A percentile compares a stretch with the other conserved stretches of the same genome.
Evolutionary conservation across 2,797 vertebrate species (phyloP).

Genomic region (Acipenser transmontanus): DNA sequence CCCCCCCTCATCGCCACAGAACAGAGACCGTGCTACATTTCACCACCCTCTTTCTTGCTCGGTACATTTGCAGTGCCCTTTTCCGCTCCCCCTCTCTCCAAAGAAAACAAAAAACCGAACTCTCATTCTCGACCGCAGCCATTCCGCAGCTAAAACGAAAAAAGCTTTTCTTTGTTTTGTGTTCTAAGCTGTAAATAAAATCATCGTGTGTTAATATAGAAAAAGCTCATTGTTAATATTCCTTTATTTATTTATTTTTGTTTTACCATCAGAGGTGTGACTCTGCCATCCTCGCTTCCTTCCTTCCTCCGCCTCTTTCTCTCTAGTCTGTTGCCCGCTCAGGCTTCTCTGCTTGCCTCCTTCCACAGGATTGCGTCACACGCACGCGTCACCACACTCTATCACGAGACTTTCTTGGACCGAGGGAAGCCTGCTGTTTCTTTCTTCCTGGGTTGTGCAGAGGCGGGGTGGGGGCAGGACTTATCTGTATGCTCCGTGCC

Average conservation of each 20-base stretch:
- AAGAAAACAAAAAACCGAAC: slow-evolving; percentile 41
- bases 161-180: slow-evolving; percentile 50
- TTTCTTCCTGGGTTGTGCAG: neutral
- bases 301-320: slow-evolving; percentile 60
- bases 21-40: slow-evolving; percentile 2
- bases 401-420: slow-evolving; percentile 53
- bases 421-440: neutral
- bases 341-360: slow-evolving; percentile 32
- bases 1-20: slow-evolving; percentile 3
- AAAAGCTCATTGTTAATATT: neutral
- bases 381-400: slow-evolving; percentile 39
- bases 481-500: neutral
- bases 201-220: slow-evolving; percentile 8
- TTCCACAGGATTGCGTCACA: slow-evolving; percentile 55
- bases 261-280: slow-evolving; percentile 74
- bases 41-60: slow-evolving; percentile 19
- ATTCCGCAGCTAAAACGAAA: slow-evolving; percentile 74
- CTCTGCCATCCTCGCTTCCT: slow-evolving; percentile 67
- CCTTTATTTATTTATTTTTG: slow-evolving; percentile 37
- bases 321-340: slow-evolving; percentile 54
- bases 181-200: slow-evolving; percentile 28
- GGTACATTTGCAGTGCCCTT: slow-evolving; percentile 7
- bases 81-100: slow-evolving; percentile 25
- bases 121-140: slow-evolving; percentile 60
- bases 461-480: neutral